Conservation (phyloP, 2,797 vertebrate species). For the Menidia menidia region DNA sequence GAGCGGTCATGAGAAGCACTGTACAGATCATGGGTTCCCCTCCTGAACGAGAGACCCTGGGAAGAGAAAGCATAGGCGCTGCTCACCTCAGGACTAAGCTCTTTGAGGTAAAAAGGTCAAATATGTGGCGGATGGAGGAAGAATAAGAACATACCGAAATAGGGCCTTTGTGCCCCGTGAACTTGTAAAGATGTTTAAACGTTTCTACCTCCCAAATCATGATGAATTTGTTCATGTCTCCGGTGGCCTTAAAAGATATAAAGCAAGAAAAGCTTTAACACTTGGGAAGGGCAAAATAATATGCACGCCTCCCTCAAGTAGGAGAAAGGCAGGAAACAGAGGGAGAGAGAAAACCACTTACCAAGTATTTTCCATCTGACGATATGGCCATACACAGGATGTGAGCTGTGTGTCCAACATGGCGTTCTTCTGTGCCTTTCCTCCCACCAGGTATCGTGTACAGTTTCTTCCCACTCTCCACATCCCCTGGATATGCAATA, state of each 20-base stretch:
- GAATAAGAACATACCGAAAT: slow-evolving; percentile 87
- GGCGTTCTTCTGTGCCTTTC: slow-evolving; percentile 85
- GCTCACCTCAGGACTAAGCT: neutral
- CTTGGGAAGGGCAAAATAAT: neutral
- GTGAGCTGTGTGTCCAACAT: slow-evolving; percentile 88
- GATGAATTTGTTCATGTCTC: slow-evolving; percentile 93
- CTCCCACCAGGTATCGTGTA: slow-evolving; percentile 86
- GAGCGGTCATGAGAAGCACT: slow-evolving; percentile 95
- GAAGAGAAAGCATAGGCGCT: neutral
- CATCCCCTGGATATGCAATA: slow-evolving; percentile 85
- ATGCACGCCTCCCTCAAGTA: neutral
- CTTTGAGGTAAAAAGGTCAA: neutral
- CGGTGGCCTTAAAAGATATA: slow-evolving; percentile 85
- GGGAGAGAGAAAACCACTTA: slow-evolving; percentile 57
- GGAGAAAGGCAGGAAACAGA: neutral
- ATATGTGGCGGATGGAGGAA: neutral
- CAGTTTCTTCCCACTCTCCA: slow-evolving; percentile 89
- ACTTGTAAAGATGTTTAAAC: slow-evolving; percentile 90
- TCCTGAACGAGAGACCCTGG: slow-evolving; percentile 94
- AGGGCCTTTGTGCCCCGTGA: slow-evolving; percentile 91
- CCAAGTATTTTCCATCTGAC: slow-evolving; percentile 94
- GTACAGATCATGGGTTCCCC: slow-evolving; percentile 92
- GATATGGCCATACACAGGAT: slow-evolving; percentile 94
- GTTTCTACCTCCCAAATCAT: slow-evolving; percentile 93
- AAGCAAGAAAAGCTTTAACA: slow-evolving; percentile 4